Evolutionary conservation across 2,113 vertebrate species (phyloP).

Genomic region (Mystacornis crossleyi): DNA sequence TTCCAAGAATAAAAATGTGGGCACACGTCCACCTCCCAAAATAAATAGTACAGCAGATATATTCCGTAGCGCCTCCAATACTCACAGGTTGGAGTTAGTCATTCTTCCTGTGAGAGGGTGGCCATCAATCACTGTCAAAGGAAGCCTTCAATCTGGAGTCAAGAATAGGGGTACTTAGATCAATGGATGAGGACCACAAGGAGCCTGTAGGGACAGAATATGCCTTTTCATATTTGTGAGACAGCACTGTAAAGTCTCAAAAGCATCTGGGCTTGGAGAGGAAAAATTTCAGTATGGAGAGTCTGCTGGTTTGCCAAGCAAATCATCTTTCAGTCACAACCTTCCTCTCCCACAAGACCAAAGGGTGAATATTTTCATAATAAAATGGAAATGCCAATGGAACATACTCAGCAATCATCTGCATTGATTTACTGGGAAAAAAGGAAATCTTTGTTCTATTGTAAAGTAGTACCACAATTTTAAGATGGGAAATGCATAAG

Average conservation of each 20-base stretch:
- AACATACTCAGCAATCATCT: slow-evolving; percentile 3
- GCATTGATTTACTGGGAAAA: slow-evolving; percentile 40
- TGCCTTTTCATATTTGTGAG: not conserved
- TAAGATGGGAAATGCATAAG: not conserved
- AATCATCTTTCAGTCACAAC: slow-evolving; percentile 24
- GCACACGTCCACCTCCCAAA: slow-evolving; percentile 48
- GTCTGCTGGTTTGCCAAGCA: slow-evolving; percentile 25
- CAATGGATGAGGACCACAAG: not conserved
- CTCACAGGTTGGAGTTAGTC: slow-evolving; percentile 51
- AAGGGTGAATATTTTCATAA: slow-evolving; percentile 34
- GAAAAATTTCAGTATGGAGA: not conserved
- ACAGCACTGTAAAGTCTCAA: not conserved
- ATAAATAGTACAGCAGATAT: slow-evolving; percentile 50
- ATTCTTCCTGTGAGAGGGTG: slow-evolving; percentile 60
- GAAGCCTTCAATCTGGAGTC: not conserved
- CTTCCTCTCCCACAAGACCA: not conserved
- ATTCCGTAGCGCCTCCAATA: not conserved
- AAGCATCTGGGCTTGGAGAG: not conserved
- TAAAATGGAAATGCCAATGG: slow-evolving; percentile 12
- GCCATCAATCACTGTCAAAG: slow-evolving; percentile 53
- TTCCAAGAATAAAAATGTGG: slow-evolving; percentile 66
- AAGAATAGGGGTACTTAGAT: not conserved
- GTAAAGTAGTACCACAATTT: not conserved
- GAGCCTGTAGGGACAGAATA: not conserved
- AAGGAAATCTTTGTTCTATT: slow-evolving; percentile 3